Evolutionary conservation across 2,113 vertebrate species (phyloP).

Genomic region (Oophaga pumilio): DNA sequence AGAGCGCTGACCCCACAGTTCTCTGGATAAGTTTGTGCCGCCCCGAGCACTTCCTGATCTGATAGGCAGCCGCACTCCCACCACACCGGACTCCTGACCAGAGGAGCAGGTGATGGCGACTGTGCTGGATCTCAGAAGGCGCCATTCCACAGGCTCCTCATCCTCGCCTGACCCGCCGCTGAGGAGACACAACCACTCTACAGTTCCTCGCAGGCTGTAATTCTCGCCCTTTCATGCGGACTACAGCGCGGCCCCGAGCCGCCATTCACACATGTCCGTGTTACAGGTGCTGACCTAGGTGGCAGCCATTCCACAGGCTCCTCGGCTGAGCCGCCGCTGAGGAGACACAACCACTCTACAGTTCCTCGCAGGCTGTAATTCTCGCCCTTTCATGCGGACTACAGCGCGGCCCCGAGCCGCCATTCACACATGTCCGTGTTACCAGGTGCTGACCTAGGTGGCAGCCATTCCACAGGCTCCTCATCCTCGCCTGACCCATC

Average conservation of each 20-base stretch:
- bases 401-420: background rate
- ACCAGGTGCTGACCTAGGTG: background rate
- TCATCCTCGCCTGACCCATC: conserved; percentile 8
- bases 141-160: conserved; percentile 7
- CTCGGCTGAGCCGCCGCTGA: conserved; percentile 56
- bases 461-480: conserved; percentile 21
- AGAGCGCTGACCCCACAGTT: background rate
- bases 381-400: conserved; percentile 57
- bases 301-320: conserved; percentile 22
- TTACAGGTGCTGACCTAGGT: background rate
- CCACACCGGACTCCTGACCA: background rate
- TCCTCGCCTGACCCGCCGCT: conserved; percentile 53
- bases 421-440: background rate
- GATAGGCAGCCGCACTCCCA: too few relatives aligned
- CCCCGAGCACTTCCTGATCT: background rate
- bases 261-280: background rate
- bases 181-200: conserved; percentile 60
- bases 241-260: background rate
- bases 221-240: conserved; percentile 59
- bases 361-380: conserved; percentile 58
- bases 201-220: conserved; percentile 58
- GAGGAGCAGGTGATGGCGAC: background rate
- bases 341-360: conserved; percentile 60
- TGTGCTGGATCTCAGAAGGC: background rate
- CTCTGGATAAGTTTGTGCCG: background rate